These are phyloP conservation scores for Aselliscus stoliczkanus DNA, from an alignment of 2,797 vertebrate species.

Conservation along the genomic window DNA sequence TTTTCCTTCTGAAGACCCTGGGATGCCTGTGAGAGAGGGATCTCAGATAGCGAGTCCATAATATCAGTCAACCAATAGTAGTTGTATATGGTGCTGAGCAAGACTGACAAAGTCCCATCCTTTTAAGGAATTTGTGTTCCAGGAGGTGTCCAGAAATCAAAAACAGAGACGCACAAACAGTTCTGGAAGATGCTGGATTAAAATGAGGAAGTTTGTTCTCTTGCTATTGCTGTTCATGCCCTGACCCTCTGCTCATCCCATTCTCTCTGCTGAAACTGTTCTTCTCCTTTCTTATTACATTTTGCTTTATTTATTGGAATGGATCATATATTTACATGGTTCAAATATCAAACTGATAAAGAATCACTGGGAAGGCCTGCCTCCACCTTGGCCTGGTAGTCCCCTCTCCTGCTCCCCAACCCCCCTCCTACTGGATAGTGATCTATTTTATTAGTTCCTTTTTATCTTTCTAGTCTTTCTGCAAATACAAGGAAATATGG, in stretches of 20 bases:
- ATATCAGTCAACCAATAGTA: background rate
- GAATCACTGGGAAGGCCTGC: background rate
- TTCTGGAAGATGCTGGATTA: background rate
- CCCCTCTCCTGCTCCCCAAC: background rate
- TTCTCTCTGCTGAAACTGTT: background rate
- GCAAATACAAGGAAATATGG: background rate
- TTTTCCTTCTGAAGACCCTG: background rate
- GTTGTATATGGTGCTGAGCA: background rate
- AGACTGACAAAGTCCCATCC: background rate
- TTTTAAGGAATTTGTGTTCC: background rate
- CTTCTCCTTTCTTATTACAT: background rate
- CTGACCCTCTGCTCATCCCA: background rate
- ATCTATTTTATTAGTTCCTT: background rate
- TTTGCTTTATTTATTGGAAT: background rate
- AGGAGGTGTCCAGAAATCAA: background rate
- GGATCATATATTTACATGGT: background rate
- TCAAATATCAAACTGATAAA: background rate
- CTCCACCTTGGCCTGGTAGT: background rate
- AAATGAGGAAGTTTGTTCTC: too few relatives aligned
- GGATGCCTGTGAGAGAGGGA: background rate
- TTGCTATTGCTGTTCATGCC: background rate
- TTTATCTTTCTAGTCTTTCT: background rate
- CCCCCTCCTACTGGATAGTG: background rate
- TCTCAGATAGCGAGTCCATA: accelerated
- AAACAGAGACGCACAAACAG: background rate